Percentiles rank a stretch among this genome's conserved stretches.
Evolutionary conservation across 2,797 vertebrate genomes (phyloP).

Genomic region (Aplochiton taeniatus): DNA sequence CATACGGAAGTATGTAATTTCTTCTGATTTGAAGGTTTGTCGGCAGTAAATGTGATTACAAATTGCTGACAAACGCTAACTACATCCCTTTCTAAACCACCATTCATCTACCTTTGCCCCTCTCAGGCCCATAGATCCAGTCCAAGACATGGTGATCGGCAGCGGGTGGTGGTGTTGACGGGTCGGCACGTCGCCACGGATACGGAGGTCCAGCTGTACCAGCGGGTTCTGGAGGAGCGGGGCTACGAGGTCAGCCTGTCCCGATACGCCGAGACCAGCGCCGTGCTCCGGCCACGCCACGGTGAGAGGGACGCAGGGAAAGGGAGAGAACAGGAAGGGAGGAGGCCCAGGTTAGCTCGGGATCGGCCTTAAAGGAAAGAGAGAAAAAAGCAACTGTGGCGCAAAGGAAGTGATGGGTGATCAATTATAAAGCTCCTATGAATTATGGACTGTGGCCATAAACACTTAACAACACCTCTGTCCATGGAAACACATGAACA

Average conservation of each 20-base stretch:
- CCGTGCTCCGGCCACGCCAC: slow-evolving; percentile 43
- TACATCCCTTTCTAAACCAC: neutral
- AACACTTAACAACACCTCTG: too few relatives aligned
- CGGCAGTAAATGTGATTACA: too few relatives aligned
- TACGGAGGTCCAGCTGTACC: slow-evolving; percentile 77
- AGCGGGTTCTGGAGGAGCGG: slow-evolving; percentile 75
- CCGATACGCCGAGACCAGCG: slow-evolving; percentile 65
- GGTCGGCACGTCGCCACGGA: slow-evolving; percentile 60
- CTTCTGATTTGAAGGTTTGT: too few relatives aligned
- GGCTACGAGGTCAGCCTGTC: slow-evolving; percentile 74
- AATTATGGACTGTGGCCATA: too few relatives aligned
- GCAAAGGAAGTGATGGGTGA: too few relatives aligned
- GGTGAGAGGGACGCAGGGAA: slow-evolving; percentile 34
- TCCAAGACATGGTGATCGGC: slow-evolving; percentile 9
- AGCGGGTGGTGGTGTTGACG: slow-evolving; percentile 73
- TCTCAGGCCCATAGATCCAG: slow-evolving; percentile 65
- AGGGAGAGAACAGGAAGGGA: too few relatives aligned
- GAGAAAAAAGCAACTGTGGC: too few relatives aligned
- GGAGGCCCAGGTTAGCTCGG: neutral
- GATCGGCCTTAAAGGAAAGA: neutral
- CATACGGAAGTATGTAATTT: too few relatives aligned
- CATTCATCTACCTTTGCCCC: slow-evolving; percentile 35
- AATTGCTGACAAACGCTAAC: too few relatives aligned
- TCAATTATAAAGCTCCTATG: too few relatives aligned
- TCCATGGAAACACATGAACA: too few relatives aligned